A percentile compares a stretch with the other conserved stretches of the same genome.
phyloP scores from a whole-genome alignment of 2,113 vertebrate species.

The Sander vitreus region DNA sequence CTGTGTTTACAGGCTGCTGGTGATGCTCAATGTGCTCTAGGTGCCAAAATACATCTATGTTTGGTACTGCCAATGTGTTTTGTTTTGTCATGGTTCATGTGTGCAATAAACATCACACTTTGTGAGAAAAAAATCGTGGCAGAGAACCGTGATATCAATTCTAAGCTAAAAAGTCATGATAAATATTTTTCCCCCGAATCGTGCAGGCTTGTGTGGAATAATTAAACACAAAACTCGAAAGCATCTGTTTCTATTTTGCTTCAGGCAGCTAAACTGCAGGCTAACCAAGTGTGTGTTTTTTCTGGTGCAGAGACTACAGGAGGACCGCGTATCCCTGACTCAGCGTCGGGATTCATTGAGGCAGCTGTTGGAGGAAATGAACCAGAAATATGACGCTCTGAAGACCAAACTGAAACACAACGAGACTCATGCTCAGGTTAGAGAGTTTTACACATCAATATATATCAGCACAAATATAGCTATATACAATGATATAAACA shows the following conservation, averaged over 20 bases:
- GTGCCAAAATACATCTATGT: no score
- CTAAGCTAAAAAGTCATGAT: no score
- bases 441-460: not conserved
- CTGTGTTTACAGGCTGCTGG: no score
- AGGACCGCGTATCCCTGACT: constrained; percentile 86
- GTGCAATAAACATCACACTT: no score
- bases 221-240: not conserved
- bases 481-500: not conserved
- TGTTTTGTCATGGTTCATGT: no score
- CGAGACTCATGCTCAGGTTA: constrained; percentile 94
- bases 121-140: no score
- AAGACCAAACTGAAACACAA: constrained; percentile 92
- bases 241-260: not conserved
- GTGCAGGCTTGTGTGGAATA: no score
- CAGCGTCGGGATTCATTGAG: constrained; percentile 84
- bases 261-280: not conserved
- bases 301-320: constrained; percentile 88
- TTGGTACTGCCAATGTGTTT: no score
- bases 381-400: constrained; percentile 84
- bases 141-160: no score
- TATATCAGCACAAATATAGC: not conserved
- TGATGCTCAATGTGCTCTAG: no score
- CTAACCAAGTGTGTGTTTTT: not conserved
- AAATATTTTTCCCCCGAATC: no score
- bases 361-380: constrained; percentile 87